These are phyloP conservation scores for Rutpela maculata DNA, from an alignment of 2,888 invertebrate genomes.

Conservation along the genomic window DNA sequence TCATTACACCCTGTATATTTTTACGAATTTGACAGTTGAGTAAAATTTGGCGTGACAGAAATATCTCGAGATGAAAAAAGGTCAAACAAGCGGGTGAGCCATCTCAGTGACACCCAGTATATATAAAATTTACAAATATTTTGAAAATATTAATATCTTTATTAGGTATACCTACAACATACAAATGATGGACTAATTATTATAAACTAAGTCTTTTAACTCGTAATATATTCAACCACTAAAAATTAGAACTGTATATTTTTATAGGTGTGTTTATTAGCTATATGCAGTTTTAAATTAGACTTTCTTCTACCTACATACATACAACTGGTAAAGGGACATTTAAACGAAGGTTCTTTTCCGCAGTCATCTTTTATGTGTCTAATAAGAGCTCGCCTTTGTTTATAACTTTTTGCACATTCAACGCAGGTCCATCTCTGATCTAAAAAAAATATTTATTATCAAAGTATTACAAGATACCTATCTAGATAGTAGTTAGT, in stretches of 20 bases:
- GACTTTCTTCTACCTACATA: conserved; percentile 50
- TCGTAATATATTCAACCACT: too few relatives aligned
- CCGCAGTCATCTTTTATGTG: conserved; percentile 57
- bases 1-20: too few relatives aligned
- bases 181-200: too few relatives aligned
- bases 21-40: too few relatives aligned
- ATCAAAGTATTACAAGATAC: not conserved
- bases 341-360: conserved; percentile 56
- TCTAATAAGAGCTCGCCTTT: conserved; percentile 39
- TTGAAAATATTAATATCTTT: too few relatives aligned
- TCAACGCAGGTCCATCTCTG: conserved; percentile 38
- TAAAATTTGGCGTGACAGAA: too few relatives aligned
- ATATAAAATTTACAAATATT: too few relatives aligned
- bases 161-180: too few relatives aligned
- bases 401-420: conserved; percentile 46
- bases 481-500: not conserved
- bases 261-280: conserved; percentile 12
- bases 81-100: too few relatives aligned
- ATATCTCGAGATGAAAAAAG: too few relatives aligned
- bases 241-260: not conserved
- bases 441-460: conserved; percentile 13
- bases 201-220: too few relatives aligned
- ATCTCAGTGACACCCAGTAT: too few relatives aligned
- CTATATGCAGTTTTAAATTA: conserved; percentile 48
- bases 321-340: conserved; percentile 49